Evolutionary conservation across 1,140 invertebrate genomes (phyloP).

Genomic region (Cydia fagiglandana): DNA sequence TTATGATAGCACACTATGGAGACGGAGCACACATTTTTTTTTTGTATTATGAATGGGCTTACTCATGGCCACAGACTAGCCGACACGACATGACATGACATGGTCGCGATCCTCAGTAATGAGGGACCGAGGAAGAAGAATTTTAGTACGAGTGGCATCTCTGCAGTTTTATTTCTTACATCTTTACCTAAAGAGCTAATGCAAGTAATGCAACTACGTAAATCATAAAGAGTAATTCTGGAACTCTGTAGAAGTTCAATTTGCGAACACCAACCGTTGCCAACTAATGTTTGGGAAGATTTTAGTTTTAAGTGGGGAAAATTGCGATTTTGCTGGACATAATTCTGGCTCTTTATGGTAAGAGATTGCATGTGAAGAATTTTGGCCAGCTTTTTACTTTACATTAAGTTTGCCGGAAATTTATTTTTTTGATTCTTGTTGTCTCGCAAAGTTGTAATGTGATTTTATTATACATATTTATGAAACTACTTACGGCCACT

Average conservation of each 20-base stretch:
- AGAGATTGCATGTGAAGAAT: not conserved
- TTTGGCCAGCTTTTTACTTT: conserved; percentile 3
- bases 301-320: conserved; percentile 14
- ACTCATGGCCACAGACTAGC: too few species aligned
- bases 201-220: conserved; percentile 15
- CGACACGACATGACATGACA: too few species aligned
- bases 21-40: too few species aligned
- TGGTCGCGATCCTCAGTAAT: too few species aligned
- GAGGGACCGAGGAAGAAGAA: too few species aligned
- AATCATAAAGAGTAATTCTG: conserved; percentile 20
- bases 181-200: conserved; percentile 9
- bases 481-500: too few species aligned
- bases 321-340: conserved; percentile 3
- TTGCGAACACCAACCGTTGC: conserved; percentile 22
- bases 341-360: not conserved
- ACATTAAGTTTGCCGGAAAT: not conserved
- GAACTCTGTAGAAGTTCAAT: conserved; percentile 13
- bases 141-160: not conserved
- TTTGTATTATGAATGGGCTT: too few species aligned
- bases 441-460: too few species aligned
- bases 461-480: too few species aligned
- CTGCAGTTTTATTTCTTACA: not conserved
- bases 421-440: too few species aligned
- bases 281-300: conserved; percentile 16
- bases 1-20: too few species aligned